phyloP scores from a whole-genome alignment of 2,797 vertebrate species.

The Cuculus canorus region DNA sequence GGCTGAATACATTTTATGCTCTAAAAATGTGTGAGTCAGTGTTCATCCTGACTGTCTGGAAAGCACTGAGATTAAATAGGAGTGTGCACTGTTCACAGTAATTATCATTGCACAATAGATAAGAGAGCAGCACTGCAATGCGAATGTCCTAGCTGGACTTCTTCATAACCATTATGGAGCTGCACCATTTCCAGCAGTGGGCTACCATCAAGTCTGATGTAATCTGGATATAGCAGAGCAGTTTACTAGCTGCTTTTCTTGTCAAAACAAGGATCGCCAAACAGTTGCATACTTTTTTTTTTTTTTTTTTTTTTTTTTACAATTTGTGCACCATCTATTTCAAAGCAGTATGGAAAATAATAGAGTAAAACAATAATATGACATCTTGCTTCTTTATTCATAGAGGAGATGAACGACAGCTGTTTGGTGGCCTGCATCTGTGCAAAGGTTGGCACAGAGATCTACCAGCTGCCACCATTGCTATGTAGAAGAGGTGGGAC shows the following conservation, averaged over 20 bases:
- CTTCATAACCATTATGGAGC: background rate
- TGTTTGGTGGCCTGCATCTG: background rate
- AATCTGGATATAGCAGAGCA: background rate
- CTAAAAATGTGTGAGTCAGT: background rate
- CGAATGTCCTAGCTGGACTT: background rate
- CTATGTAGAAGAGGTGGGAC: background rate
- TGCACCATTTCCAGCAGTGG: background rate
- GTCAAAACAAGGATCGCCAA: background rate
- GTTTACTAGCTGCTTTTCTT: background rate
- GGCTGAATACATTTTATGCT: background rate
- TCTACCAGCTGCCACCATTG: background rate
- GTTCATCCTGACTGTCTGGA: background rate
- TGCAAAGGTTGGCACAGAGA: background rate
- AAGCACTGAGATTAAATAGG: background rate
- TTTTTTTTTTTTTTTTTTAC: background rate
- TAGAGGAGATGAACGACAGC: background rate
- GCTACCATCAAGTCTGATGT: background rate
- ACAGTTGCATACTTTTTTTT: background rate
- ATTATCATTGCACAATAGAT: background rate
- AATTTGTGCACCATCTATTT: background rate
- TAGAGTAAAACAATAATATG: background rate
- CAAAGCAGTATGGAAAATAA: background rate
- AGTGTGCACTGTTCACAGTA: background rate
- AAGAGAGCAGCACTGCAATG: background rate
- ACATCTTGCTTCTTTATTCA: background rate